Evolutionary conservation across 2,888 invertebrate species (phyloP).

Genomic region (Chrysodeixis includens): DNA sequence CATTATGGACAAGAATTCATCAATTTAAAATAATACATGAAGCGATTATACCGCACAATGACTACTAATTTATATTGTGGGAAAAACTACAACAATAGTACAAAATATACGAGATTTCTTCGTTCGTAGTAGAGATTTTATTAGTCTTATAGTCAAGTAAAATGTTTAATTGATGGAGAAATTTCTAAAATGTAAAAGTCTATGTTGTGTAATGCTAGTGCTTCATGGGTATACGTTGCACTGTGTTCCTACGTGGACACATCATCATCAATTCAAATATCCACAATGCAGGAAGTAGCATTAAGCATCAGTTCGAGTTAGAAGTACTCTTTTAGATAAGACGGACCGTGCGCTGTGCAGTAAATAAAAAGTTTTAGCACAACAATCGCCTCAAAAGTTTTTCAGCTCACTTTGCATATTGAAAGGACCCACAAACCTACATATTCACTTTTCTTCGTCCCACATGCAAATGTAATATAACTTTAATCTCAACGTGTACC

Average conservation of each 20-base stretch:
- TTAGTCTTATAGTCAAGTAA: background rate
- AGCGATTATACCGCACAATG: background rate
- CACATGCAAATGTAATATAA: constrained; percentile 38
- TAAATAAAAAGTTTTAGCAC: no score
- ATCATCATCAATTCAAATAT: no score
- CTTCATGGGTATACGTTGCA: no score
- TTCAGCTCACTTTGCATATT: background rate
- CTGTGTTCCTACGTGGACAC: no score
- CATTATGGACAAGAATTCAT: background rate
- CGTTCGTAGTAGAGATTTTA: background rate
- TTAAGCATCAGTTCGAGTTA: no score
- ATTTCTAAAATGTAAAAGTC: no score
- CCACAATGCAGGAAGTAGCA: no score
- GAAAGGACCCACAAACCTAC: constrained; percentile 3
- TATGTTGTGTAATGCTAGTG: no score
- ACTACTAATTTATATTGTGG: background rate
- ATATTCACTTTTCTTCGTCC: constrained; percentile 28
- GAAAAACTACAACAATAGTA: constrained; percentile 1
- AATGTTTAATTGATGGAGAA: background rate
- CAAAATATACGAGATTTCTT: background rate
- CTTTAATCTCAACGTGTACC: constrained; percentile 30
- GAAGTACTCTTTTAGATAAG: no score
- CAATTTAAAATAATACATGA: constrained; percentile 4
- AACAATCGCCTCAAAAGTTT: no score
- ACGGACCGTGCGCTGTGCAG: no score